Evolutionary conservation across 2,113 vertebrate genomes (phyloP).

Genomic region (Cottus gobio): DNA sequence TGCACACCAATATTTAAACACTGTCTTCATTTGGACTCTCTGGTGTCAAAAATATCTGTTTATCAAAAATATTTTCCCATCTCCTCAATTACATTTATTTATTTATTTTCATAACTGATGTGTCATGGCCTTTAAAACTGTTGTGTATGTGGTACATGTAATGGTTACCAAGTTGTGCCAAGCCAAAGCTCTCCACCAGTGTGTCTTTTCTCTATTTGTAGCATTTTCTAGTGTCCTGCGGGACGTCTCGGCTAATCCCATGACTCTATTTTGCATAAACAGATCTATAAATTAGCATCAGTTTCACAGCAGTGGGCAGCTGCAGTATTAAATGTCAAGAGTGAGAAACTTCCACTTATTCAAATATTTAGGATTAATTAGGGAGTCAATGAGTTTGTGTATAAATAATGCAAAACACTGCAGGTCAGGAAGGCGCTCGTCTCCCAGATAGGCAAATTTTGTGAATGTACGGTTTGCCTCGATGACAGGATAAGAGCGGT

Average conservation of each 20-base stretch:
- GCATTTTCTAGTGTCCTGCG: background rate
- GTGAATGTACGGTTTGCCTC: constrained; percentile 1
- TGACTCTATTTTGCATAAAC: constrained; percentile 22
- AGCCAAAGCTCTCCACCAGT: background rate
- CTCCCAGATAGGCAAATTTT: constrained; percentile 11
- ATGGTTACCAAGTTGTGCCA: background rate
- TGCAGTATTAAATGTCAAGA: constrained; percentile 46
- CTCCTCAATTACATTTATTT: background rate
- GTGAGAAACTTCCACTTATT: constrained; percentile 2
- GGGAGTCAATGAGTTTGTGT: constrained; percentile 20
- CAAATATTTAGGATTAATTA: constrained; percentile 41
- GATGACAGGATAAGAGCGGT: background rate
- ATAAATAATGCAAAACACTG: constrained; percentile 31
- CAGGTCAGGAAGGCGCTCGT: background rate
- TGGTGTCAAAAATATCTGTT: constrained; percentile 2
- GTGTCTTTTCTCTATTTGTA: background rate
- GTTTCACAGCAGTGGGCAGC: constrained; percentile 29
- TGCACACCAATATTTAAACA: background rate
- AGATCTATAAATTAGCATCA: constrained; percentile 11
- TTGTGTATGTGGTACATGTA: background rate
- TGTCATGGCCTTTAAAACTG: background rate
- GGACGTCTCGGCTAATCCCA: background rate
- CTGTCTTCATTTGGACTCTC: background rate
- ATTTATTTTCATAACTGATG: background rate
- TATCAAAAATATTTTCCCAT: background rate